These are phyloP conservation scores for Ceuthmochares aereus DNA, from an alignment of 2,113 vertebrate genomes.

Conservation along the genomic window DNA sequence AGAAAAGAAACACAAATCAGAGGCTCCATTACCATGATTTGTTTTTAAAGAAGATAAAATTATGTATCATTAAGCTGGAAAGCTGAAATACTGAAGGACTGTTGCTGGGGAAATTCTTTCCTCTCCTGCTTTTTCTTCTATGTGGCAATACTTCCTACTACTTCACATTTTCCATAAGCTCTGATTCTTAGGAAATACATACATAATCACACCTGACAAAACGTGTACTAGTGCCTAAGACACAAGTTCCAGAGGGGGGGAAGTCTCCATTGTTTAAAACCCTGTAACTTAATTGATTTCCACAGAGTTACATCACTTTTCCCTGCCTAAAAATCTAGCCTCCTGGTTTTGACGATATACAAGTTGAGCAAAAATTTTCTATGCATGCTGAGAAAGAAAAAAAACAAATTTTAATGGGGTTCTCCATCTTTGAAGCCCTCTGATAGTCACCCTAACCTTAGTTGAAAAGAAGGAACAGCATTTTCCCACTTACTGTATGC, in stretches of 20 bases:
- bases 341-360: neutral
- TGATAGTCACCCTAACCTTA: neutral
- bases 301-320: neutral
- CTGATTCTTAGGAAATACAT: neutral
- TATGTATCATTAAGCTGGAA: neutral
- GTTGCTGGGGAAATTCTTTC: neutral
- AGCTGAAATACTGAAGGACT: neutral
- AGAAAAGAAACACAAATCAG: neutral
- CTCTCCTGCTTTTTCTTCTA: neutral
- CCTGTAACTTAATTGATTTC: neutral
- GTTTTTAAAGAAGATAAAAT: conserved; percentile 3
- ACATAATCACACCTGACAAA: neutral
- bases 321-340: neutral
- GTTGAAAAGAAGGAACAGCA: neutral
- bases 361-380: neutral
- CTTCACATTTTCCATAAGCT: neutral
- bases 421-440: neutral
- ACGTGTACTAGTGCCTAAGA: rapidly evolving
- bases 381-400: neutral
- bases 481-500: neutral
- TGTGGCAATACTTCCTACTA: neutral
- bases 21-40: neutral
- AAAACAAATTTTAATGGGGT: neutral
- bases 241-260: neutral
- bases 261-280: neutral